phyloP scores from a whole-genome alignment of 2,797 vertebrate species.

The Hylomyscus alleni region DNA sequence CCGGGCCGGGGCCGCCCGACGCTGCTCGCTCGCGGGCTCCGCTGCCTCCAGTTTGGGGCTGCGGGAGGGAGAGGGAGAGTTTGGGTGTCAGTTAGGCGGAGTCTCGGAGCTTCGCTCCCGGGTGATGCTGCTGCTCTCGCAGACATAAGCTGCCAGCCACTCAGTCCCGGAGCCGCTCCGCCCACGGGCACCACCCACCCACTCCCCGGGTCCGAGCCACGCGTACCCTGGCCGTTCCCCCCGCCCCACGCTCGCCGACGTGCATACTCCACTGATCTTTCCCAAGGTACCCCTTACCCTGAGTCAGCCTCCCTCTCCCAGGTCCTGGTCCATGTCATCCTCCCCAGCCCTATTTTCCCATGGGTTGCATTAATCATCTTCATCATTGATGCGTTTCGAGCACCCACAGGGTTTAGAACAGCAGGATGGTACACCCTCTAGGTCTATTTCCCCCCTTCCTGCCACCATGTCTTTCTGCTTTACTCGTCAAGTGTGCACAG shows the following conservation, averaged over 20 bases:
- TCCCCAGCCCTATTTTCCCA: conserved; percentile 47
- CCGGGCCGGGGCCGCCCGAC: conserved; percentile 46
- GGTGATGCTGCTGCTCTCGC: conserved; percentile 75
- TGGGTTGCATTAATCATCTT: conserved; percentile 64
- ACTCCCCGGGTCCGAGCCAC: conserved; percentile 77
- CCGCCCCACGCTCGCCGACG: conserved; percentile 21
- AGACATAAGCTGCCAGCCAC: conserved; percentile 70
- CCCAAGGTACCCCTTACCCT: conserved; percentile 80
- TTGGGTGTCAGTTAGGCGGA: conserved; percentile 87
- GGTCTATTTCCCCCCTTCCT: neutral
- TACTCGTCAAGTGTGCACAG: conserved; percentile 22
- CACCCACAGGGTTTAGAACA: conserved; percentile 28
- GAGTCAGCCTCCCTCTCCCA: conserved; percentile 76
- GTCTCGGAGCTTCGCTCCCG: conserved; percentile 81
- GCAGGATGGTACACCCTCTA: conserved; percentile 31
- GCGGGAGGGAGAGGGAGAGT: conserved; percentile 78
- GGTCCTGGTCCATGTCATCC: conserved; percentile 20
- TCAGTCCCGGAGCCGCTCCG: conserved; percentile 71
- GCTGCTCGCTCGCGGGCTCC: conserved; percentile 50
- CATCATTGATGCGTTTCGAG: conserved; percentile 27
- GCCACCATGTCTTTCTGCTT: conserved; percentile 54
- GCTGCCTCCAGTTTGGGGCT: conserved; percentile 81
- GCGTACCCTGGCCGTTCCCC: conserved; percentile 76
- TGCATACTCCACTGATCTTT: conserved; percentile 35
- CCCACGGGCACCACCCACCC: conserved; percentile 76